Conservation (phyloP, 2,888 invertebrate species). For the Julus scanicus region DNA sequence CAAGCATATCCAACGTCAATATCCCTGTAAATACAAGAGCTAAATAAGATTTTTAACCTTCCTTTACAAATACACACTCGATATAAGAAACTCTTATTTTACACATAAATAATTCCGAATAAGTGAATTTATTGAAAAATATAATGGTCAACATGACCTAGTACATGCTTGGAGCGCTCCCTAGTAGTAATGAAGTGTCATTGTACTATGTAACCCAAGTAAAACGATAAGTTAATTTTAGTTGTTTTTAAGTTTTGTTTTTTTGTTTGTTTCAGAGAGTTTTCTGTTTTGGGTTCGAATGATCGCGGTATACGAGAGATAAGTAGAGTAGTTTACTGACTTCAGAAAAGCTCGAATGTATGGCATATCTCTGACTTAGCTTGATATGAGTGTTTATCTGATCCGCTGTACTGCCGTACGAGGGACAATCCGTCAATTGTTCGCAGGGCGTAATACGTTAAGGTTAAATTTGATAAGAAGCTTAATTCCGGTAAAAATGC, state of each 20-base stretch:
- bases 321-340: background rate
- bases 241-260: background rate
- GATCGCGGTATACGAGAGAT: background rate
- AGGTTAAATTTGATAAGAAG: conserved; percentile 45
- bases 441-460: background rate
- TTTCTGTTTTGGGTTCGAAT: background rate
- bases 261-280: background rate
- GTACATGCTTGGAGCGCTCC: background rate
- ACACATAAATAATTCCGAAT: no score
- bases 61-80: no score
- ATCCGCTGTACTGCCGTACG: conserved; percentile 6
- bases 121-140: no score
- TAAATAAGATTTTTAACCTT: no score
- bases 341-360: background rate
- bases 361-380: background rate
- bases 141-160: no score
- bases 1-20: no score
- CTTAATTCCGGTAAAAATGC: conserved; percentile 45
- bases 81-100: no score
- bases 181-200: background rate
- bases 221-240: background rate
- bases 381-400: conserved; percentile 47
- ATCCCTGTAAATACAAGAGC: no score
- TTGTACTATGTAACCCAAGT: conserved; percentile 38
- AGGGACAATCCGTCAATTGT: conserved; percentile 31